Evolutionary conservation across 23 tunicate genomes (phyloP), one percentile per base, ranked within the genome.

Genomic region (Phallusia fumigata): DNA sequence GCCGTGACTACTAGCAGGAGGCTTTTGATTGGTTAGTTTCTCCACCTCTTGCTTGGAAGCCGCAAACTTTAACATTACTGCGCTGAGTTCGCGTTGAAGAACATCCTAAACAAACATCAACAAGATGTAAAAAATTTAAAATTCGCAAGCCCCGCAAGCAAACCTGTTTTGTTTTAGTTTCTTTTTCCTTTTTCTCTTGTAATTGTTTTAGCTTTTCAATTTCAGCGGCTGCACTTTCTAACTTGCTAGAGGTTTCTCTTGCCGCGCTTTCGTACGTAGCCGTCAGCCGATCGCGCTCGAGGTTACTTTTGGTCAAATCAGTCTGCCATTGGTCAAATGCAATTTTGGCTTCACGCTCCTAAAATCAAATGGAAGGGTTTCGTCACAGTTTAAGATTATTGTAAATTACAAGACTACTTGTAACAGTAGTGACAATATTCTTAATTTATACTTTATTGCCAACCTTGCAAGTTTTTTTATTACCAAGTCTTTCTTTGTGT

Each of bases 121-220:
- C 47, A 40, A 40, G 47, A n/a, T n/a, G n/a, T n/a, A n/a, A n/a
- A n/a, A 74, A 35, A 18, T 35, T 3, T 24, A 74, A 31, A 19
- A 74, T 21, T 10, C n/a, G n/a, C 15, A 30, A 74, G 12, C 10
- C 13, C 12, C 10, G 2, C 10, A 33, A 74, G 44, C 78, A 36
- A 53, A 91, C 96, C 87, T 86, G 78, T 74, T 79, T 90, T 6
- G 72, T 74, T 76, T 87, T 84, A 32, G 33, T 22, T 31, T 52
- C 52, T 76, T 82, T 81, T 49, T 79, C 77, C 44, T 40, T 69
- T 74, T 91, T 77, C 30, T 72, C 74, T 28, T 33, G 76, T 73
- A 74, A 76, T 52, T 84, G 85, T 78, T 86, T 79, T 83, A 91
- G 19, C 35, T 78, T 83, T 0, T 89, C 51, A 21, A 92, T 65